phyloP scores from a whole-genome alignment of 2,888 invertebrate species.

The Drosophila bunnanda region DNA sequence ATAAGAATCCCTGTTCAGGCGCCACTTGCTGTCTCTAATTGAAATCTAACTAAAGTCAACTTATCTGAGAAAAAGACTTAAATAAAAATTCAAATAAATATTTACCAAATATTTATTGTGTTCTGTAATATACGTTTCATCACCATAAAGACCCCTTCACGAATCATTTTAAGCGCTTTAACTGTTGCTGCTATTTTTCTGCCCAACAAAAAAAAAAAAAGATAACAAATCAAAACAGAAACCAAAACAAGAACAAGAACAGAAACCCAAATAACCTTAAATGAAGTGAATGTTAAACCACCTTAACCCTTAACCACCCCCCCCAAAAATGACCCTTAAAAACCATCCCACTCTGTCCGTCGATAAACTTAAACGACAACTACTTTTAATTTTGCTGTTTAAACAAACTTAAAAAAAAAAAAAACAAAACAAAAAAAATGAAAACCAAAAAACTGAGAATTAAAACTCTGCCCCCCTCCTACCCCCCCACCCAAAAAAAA shows the following conservation, averaged over 20 bases:
- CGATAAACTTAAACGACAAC: slow-evolving; percentile 21
- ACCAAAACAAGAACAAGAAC: slow-evolving; percentile 35
- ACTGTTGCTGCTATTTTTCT: slow-evolving; percentile 27
- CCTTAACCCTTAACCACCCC: slow-evolving; percentile 1
- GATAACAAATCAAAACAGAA: slow-evolving; percentile 30
- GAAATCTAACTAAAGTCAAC: neutral
- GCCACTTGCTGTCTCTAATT: neutral
- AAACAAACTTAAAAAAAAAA: slow-evolving; percentile 15
- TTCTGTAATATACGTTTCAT: neutral
- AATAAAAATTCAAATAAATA: neutral
- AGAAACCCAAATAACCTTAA: slow-evolving; percentile 14
- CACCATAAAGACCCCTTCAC: neutral
- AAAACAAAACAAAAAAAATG: neutral
- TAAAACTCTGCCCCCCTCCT: slow-evolving; percentile 31
- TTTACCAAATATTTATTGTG: neutral
- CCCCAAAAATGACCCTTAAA: slow-evolving; percentile 1
- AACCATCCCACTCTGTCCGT: slow-evolving; percentile 2
- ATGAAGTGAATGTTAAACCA: slow-evolving; percentile 22
- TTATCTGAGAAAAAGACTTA: neutral
- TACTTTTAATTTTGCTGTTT: slow-evolving; percentile 36
- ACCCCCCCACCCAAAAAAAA: neutral
- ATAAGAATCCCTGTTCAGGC: neutral
- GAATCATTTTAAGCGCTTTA: neutral
- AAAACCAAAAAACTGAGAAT: slow-evolving; percentile 22
- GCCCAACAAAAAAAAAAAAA: slow-evolving; percentile 7